Evolutionary conservation across 1,140 invertebrate species (phyloP).

Genomic region (Lucilia sericata): DNA sequence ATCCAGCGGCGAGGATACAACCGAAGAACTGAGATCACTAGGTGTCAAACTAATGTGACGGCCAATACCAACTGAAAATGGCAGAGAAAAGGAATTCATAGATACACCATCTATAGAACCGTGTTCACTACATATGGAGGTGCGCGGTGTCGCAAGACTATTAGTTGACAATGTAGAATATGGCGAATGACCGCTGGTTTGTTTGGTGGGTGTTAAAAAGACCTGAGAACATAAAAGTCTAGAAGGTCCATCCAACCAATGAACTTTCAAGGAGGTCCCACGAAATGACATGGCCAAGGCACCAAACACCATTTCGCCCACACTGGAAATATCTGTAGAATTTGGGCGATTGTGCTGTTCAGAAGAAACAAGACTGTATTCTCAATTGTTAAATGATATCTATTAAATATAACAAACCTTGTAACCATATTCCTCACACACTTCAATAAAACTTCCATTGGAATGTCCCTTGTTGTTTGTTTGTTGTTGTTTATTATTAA

Average conservation of each 20-base stretch:
- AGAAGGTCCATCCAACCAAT: conserved; percentile 78
- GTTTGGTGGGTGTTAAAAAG: conserved; percentile 67
- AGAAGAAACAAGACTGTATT: too few species aligned
- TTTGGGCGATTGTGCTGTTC: conserved; percentile 73
- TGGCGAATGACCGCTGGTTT: conserved; percentile 55
- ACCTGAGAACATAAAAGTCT: conserved; percentile 81
- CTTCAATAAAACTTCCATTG: conserved; percentile 62
- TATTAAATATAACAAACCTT: conserved; percentile 53
- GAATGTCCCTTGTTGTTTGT: conserved; percentile 61
- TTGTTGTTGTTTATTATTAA: conserved; percentile 43
- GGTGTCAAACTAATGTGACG: conserved; percentile 61
- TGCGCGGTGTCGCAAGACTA: conserved; percentile 60
- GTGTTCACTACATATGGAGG: conserved; percentile 62
- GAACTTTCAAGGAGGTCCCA: conserved; percentile 86
- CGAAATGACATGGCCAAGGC: conserved; percentile 87
- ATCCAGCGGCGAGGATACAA: conserved; percentile 57
- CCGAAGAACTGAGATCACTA: conserved; percentile 37
- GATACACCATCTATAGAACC: conserved; percentile 64
- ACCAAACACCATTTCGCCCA: conserved; percentile 92
- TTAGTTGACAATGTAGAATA: conserved; percentile 64
- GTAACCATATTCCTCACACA: conserved; percentile 63
- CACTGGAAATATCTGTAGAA: conserved; percentile 76
- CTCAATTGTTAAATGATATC: too few species aligned
- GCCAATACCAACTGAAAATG: conserved; percentile 59
- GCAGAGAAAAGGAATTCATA: conserved; percentile 66